Evolutionary conservation across 2,888 invertebrate genomes (phyloP), one percentile per base, ranked within the genome.

Genomic region (Colostygia pectinataria): DNA sequence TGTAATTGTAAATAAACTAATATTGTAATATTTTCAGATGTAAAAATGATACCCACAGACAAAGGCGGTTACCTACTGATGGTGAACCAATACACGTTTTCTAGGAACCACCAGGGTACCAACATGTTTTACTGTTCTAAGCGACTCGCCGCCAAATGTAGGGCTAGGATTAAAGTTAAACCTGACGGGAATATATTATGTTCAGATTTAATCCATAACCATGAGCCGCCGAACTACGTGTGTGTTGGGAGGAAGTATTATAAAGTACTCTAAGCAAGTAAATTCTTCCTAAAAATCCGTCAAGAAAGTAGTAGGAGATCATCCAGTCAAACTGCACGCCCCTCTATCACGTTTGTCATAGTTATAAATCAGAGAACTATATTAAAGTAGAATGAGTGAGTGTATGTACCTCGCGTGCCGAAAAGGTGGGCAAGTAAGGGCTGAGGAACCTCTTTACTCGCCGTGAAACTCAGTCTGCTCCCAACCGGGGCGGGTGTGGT

Each of bases 31-130:
- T 15, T 43, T 43, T 28, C 46, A 46, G 46, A 29, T 29, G 10
- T 46, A 7, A 27, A 61, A 51, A 68, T 75, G 50, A 73, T 76
- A 51, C 74, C 71, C 4, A 65, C 74, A 7, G 70, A 67, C 9
- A 60, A 63, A 20, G 78, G 77, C 0, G 72, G 69, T 38, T 44
- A 41, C 12, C 45, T 68, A 5, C 47, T 70, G 1, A 54, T 67
- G n/a, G 47, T 68, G 7, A 64, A 63, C 0, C 66, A 57, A 0
- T 66, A 65, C 32, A 67, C 71, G 0, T 72, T 61, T 32, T 65
- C 66, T 0, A 57, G 61, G 32, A 53, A 52, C 44, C 12, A 61
- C 48, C 37, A 38, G 6, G 37, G 37, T 1, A 40, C 38, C 6
- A 44, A 51, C 12, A 45, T 51, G 41, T 63, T 53, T 29, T 63